These are phyloP conservation scores for Triplophysa rosa DNA, from an alignment of 2,113 vertebrate genomes.

Conservation along the genomic window DNA sequence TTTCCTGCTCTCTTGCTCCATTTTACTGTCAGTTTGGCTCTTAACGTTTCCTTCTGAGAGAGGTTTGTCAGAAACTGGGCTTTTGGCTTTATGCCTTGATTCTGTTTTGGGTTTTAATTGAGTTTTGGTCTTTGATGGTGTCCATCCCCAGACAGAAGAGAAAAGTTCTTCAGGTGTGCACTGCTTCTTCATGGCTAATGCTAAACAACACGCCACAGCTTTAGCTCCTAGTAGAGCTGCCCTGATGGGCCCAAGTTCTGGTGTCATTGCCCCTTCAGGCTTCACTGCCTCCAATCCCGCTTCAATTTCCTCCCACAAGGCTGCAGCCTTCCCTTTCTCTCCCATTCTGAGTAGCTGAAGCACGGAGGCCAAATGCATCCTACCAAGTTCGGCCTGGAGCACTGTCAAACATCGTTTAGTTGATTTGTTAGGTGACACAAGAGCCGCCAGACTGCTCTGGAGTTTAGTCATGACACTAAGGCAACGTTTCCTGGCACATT, in stretches of 20 bases:
- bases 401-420: slow-evolving; percentile 29
- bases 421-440: slow-evolving; percentile 40
- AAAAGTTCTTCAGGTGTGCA: slow-evolving; percentile 70
- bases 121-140: slow-evolving; percentile 52
- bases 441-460: slow-evolving; percentile 52
- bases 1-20: slow-evolving; percentile 12
- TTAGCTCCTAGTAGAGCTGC: slow-evolving; percentile 77
- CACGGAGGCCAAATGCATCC: slow-evolving; percentile 74
- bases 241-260: slow-evolving; percentile 68
- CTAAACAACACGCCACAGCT: slow-evolving; percentile 69
- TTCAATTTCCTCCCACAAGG: slow-evolving; percentile 75
- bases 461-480: slow-evolving; percentile 57
- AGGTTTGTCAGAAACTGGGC: slow-evolving; percentile 6
- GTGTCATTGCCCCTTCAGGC: slow-evolving; percentile 53
- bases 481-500: slow-evolving; percentile 70
- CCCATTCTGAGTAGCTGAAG: slow-evolving; percentile 59
- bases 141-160: slow-evolving; percentile 75
- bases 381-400: slow-evolving; percentile 75
- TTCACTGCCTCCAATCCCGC: slow-evolving; percentile 74
- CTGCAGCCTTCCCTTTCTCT: slow-evolving; percentile 47
- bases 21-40: too few species aligned
- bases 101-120: slow-evolving; percentile 50
- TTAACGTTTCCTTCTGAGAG: neutral
- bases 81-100: slow-evolving; percentile 18
- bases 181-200: slow-evolving; percentile 62